Evolutionary conservation across 2,113 vertebrate genomes (phyloP).

Genomic region (Electrona antarctica): DNA sequence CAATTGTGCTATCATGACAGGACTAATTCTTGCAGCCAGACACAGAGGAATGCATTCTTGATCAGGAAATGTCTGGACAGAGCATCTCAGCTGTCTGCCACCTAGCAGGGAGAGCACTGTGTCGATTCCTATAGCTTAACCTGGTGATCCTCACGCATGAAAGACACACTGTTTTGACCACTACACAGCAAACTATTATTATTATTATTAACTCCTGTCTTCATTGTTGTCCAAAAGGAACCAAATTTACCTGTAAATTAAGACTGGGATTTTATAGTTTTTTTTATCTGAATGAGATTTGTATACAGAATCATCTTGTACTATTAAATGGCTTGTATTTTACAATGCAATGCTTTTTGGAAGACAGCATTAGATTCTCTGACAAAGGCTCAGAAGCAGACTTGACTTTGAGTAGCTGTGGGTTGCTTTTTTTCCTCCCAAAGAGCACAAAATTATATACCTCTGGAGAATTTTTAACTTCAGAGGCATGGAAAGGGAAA

Average conservation of each 20-base stretch:
- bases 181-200: too few species aligned
- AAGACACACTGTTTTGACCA: conserved; percentile 7
- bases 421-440: conserved; percentile 23
- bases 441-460: conserved; percentile 65
- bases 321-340: not conserved
- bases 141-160: conserved; percentile 12
- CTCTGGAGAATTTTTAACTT: conserved; percentile 41
- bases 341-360: not conserved
- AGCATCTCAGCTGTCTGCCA: not conserved
- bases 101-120: not conserved
- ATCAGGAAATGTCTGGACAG: not conserved
- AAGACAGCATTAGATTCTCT: conserved; percentile 18
- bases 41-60: not conserved
- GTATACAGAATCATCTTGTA: not conserved
- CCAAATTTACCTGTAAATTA: too few species aligned
- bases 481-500: conserved; percentile 27
- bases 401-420: conserved; percentile 30
- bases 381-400: conserved; percentile 14
- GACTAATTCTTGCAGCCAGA: not conserved
- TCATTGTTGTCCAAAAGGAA: too few species aligned
- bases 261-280: too few species aligned
- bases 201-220: too few species aligned
- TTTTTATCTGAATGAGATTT: too few species aligned
- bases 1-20: conserved; percentile 19
- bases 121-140: conserved; percentile 5